Evolutionary conservation across 53 echinoderm and acorn worm species (phyloP), one percentile per base, ranked within the genome.

Genomic region (Crossaster papposus): DNA sequence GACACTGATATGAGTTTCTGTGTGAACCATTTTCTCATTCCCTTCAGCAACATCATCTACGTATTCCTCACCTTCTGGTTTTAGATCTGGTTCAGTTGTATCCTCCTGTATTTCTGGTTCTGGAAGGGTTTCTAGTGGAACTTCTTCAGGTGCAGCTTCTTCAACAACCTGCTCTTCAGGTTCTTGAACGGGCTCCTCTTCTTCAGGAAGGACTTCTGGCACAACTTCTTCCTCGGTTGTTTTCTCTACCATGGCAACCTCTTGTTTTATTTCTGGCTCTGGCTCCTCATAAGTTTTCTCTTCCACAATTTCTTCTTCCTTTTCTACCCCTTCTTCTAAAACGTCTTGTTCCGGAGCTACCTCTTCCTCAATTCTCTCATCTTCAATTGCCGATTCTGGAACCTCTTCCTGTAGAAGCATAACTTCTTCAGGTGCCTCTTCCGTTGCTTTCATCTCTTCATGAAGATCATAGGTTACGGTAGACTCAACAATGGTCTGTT

Each of bases 321-420:
- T 81, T 81, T 81, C 92, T 36, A 88, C 81, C 22, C 77, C 50
- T 58, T 58, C 92, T 63, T 81, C 65, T 70, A 93, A 44, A 44
- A 44, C 44, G 5, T 44, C 44, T 44, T n/a, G n/a, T n/a, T 44
- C 44, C 4, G 10, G 22, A 51, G 23, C 62, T 70, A 63, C 81
- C 24, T 74, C 72, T 76, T 82, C 93, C 65, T 92, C 87, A 37
- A 89, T 81, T 62, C 72, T 91, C 11, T 92, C 90, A 58, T 94
- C 90, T 70, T 91, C 95, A 58, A 81, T 73, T 55, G 77, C 58
- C 51, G 28, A 32, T n/a, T 44, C 44, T 44, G 44, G 44, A 44
- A 44, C 44, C 44, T 44, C 44, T 44, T 44, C 44, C 22, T 78
- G 18, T 34, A 23, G 23, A 20, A 68, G 72, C 14, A 18, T 24